Percentiles rank a stretch among this genome's conserved stretches.
Conservation (phyloP, 1,140 invertebrate genomes). For the Drosophila teissieri region DNA sequence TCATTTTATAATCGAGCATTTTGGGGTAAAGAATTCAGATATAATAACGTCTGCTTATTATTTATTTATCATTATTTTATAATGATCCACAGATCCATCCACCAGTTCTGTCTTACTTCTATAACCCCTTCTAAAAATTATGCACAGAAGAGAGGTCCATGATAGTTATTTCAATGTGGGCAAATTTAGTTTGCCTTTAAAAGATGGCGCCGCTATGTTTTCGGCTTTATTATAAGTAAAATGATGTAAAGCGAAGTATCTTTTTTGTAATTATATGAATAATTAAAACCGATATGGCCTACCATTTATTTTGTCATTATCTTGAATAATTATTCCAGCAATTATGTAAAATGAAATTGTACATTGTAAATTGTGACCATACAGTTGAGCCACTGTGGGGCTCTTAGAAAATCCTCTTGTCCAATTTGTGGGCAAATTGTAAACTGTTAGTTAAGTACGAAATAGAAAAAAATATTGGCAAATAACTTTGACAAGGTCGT, state of each 20-base stretch:
- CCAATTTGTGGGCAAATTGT: conserved; percentile 25
- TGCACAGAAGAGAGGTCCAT: no score
- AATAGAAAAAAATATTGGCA: conserved; percentile 36
- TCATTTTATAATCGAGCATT: neutral
- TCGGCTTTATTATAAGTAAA: neutral
- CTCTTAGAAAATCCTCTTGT: conserved; percentile 13
- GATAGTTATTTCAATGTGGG: no score
- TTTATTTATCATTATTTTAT: neutral
- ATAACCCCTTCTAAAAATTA: no score
- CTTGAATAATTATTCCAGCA: conserved; percentile 7
- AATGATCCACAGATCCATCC: no score
- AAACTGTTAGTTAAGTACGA: neutral
- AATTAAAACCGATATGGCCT: conserved; percentile 14
- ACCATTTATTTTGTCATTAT: conserved; percentile 18
- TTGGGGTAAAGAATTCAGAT: neutral
- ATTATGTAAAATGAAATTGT: conserved; percentile 41
- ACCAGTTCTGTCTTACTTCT: no score
- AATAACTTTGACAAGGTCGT: conserved; percentile 51
- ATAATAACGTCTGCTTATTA: no score
- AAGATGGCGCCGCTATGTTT: neutral
- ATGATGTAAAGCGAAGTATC: conserved; percentile 1
- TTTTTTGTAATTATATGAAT: conserved; percentile 13
- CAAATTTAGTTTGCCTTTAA: no score
- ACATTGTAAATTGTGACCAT: conserved; percentile 25
- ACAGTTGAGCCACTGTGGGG: conserved; percentile 2